Evolutionary conservation across 2,113 vertebrate species (phyloP), one percentile per base, ranked within the genome.

Genomic region (Carettochelys insculpta): DNA sequence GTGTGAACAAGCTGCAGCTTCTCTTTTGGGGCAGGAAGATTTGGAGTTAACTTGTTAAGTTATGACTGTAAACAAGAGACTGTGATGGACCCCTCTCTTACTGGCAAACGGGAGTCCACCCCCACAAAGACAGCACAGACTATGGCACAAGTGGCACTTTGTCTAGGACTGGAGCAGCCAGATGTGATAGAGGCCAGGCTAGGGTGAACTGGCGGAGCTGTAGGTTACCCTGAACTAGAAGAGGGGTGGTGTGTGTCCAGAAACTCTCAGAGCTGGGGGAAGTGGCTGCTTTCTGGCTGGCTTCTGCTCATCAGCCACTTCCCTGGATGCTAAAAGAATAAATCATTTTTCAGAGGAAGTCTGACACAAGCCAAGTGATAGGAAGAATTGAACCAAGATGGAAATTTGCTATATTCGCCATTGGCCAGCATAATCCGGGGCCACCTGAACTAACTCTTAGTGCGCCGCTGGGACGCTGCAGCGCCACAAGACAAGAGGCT

Each of bases 201-300:
- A 47, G 58, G 75, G 84, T 0, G 29, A 54, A 0, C 0, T 41
- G 53, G 56, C 27, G 48, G 56, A 16, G 25, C 9, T 7, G 24
- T 0, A 17, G 17, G 16, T 20, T n/a, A 65, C 61, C 34, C 34
- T 20, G 34, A 9, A 17, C 61, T n/a, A n/a, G 61, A n/a, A 19
- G 31, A 87, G 29, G 43, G 53, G 54, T n/a, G n/a, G 50, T 79
- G 50, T 20, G 87, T 22, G 16, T 3, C 87, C 14, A 16, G 47
- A 61, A 3, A 56, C 71, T 5, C 38, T 52, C 48, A 13, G 75
- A 48, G 48, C 56, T n/a, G 9, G 3, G 41, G 48, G 43, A 25
- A 83, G 53, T 82, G 85, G 51, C 48, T 58, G 29, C 43, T 58
- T 50, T 75, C 76, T 48, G 38, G 38, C 65, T 54, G 79, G 75